Evolutionary conservation across 1,140 invertebrate genomes (phyloP).

Genomic region (Bombus vancouverensis): DNA sequence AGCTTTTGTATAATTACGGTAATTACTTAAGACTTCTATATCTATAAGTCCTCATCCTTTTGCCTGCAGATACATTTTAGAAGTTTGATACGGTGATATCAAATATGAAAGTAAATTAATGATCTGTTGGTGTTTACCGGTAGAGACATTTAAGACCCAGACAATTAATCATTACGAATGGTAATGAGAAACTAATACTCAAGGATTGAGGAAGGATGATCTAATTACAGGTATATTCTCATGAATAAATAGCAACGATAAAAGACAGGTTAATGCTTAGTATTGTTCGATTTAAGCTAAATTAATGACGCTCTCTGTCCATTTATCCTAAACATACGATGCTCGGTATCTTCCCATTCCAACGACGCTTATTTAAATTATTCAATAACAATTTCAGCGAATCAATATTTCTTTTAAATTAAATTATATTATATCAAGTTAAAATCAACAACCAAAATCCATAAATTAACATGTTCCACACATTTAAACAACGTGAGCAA

Average conservation of each 20-base stretch:
- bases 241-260: constrained; percentile 5
- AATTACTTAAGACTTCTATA: no score
- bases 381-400: not conserved
- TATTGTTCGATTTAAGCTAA: constrained; percentile 11
- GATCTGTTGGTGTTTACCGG: not conserved
- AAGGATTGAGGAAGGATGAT: not conserved
- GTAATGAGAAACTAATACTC: constrained; percentile 20
- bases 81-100: not conserved
- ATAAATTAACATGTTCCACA: not conserved
- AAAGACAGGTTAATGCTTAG: not conserved
- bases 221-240: not conserved
- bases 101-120: not conserved
- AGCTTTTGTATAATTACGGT: no score
- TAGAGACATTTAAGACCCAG: not conserved
- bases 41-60: not conserved
- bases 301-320: constrained; percentile 12
- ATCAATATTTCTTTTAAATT: not conserved
- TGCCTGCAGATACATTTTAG: not conserved
- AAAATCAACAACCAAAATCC: not conserved
- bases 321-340: not conserved
- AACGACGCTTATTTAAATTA: not conserved
- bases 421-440: not conserved
- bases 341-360: not conserved
- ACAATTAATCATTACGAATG: constrained; percentile 12
- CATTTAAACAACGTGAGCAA: not conserved